These are phyloP conservation scores for Fabriciana adippe DNA, from an alignment of 2,888 invertebrate species.

Conservation along the genomic window DNA sequence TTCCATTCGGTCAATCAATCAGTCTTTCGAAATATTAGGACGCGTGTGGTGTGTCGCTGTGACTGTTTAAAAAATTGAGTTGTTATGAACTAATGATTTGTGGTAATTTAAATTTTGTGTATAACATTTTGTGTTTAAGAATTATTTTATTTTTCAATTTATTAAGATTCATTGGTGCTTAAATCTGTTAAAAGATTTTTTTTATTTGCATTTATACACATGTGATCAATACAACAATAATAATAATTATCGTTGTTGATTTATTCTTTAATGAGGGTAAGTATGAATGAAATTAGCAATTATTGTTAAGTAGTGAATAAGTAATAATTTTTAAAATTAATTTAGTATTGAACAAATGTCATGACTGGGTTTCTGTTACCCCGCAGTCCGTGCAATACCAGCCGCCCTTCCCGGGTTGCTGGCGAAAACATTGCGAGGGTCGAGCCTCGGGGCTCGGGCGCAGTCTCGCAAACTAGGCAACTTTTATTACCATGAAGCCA, in stretches of 20 bases:
- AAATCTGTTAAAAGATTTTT: conserved; percentile 37
- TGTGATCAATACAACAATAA: conserved; percentile 69
- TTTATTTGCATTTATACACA: conserved; percentile 60
- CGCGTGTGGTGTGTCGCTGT: conserved; percentile 46
- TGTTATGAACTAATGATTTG: conserved; percentile 50
- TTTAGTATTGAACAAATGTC: conserved; percentile 28
- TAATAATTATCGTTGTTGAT: conserved; percentile 47
- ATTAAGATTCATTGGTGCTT: conserved; percentile 13
- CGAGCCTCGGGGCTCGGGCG: conserved; percentile 50
- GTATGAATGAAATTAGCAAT: conserved; percentile 64
- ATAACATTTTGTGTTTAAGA: conserved; percentile 30
- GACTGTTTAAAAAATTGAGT: conserved; percentile 45
- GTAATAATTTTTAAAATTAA: conserved; percentile 38
- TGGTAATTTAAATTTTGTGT: conserved; percentile 40
- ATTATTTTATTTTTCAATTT: conserved; percentile 14
- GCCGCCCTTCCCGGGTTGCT: conserved; percentile 43
- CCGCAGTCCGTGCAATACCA: conserved; percentile 24
- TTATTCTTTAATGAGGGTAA: conserved; percentile 62
- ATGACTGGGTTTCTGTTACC: conserved; percentile 17
- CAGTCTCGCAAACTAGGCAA: conserved; percentile 47
- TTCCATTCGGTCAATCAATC: conserved; percentile 49
- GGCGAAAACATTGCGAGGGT: conserved; percentile 67
- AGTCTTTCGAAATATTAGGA: conserved; percentile 49
- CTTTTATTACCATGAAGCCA: conserved; percentile 67
- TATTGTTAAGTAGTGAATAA: conserved; percentile 36